Evolutionary conservation across 2,797 vertebrate species (phyloP).

Genomic region (Sphaeramia orbicularis): DNA sequence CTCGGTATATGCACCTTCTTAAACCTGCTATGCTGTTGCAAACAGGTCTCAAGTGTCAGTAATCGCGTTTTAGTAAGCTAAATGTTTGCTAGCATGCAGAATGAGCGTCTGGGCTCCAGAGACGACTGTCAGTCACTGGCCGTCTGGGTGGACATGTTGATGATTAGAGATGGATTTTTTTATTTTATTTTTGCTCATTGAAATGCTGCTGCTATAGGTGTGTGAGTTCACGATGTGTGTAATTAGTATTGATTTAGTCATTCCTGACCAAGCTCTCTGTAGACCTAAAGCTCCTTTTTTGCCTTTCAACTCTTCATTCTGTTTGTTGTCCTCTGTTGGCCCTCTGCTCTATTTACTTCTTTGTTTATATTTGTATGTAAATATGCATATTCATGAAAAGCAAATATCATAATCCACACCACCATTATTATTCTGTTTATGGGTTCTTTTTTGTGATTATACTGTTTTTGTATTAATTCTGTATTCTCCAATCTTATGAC

Average conservation of each 20-base stretch:
- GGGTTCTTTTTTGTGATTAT: neutral
- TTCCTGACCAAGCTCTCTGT: slow-evolving; percentile 52
- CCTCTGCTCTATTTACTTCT: neutral
- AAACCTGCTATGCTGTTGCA: slow-evolving; percentile 29
- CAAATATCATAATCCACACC: neutral
- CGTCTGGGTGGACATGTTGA: slow-evolving; percentile 36
- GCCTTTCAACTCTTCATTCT: slow-evolving; percentile 16
- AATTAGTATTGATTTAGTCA: slow-evolving; percentile 73
- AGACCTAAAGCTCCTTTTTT: slow-evolving; percentile 26
- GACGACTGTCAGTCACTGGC: slow-evolving; percentile 46
- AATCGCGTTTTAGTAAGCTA: slow-evolving; percentile 23
- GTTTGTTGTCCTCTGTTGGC: slow-evolving; percentile 30
- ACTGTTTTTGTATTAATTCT: neutral
- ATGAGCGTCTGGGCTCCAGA: slow-evolving; percentile 17
- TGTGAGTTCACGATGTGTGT: slow-evolving; percentile 32
- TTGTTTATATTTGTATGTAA: no score
- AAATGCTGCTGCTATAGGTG: slow-evolving; percentile 11
- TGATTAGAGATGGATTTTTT: slow-evolving; percentile 19
- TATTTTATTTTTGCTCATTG: slow-evolving; percentile 3
- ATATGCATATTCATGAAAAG: neutral
- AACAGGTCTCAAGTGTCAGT: slow-evolving; percentile 45
- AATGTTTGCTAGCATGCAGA: slow-evolving; percentile 45
- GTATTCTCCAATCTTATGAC: neutral
- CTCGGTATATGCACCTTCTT: slow-evolving; percentile 3
- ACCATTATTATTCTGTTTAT: neutral